These are phyloP conservation scores for Ceratosolen solmsi DNA, from an alignment of 1,140 invertebrate species.

Conservation along the genomic window DNA sequence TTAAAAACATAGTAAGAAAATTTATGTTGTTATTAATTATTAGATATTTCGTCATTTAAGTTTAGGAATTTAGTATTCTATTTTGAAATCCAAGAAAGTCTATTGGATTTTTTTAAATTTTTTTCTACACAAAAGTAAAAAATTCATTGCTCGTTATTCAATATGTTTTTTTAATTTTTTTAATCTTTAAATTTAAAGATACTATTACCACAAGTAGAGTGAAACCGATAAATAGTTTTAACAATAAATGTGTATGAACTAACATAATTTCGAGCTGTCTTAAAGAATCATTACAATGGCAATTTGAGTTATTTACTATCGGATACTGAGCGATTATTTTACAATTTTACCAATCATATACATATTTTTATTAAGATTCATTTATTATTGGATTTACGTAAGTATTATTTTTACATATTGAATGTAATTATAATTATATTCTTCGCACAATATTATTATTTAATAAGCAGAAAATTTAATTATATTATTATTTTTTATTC, in stretches of 20 bases:
- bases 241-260: neutral
- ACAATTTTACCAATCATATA: neutral
- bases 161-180: no score
- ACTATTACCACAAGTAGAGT: neutral
- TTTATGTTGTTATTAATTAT: neutral
- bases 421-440: neutral
- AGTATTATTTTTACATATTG: neutral
- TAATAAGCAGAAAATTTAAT: neutral
- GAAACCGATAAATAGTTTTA: neutral
- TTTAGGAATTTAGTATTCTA: slow-evolving; percentile 1
- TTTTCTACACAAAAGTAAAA: no score
- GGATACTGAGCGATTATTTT: neutral
- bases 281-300: neutral
- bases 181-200: no score
- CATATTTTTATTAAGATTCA: neutral
- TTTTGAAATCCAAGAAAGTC: neutral
- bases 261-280: neutral
- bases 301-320: neutral
- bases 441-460: neutral
- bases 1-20: neutral
- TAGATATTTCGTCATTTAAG: neutral
- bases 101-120: neutral
- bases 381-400: neutral
- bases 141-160: no score
- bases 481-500: no score